Conservation (phyloP, 2,113 vertebrate genomes). For the Spermophilus dauricus region DNA sequence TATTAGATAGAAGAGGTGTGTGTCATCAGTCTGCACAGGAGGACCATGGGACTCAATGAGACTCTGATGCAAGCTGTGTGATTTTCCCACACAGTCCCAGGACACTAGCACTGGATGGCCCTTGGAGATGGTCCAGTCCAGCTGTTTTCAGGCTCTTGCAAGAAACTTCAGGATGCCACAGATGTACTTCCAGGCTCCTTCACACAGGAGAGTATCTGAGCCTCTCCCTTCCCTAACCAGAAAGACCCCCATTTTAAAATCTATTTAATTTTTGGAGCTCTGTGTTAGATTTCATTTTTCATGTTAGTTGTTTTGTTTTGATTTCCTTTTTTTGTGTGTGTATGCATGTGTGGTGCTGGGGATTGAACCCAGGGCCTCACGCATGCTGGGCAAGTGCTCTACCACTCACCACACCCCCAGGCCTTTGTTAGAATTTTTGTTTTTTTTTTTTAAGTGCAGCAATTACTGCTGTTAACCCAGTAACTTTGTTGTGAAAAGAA, state of each 20-base stretch:
- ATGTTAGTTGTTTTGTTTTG: background rate
- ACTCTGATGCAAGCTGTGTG: too few species aligned
- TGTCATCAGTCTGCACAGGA: background rate
- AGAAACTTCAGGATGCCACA: background rate
- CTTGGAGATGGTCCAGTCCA: background rate
- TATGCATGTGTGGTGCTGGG: too few species aligned
- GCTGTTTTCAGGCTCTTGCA: background rate
- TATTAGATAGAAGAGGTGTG: background rate
- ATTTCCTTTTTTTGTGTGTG: too few species aligned
- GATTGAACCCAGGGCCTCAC: too few species aligned
- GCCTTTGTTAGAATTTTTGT: too few species aligned
- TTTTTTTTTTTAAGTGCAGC: background rate
- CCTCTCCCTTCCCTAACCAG: background rate
- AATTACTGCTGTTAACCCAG: background rate
- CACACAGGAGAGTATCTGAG: background rate
- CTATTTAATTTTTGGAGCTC: background rate
- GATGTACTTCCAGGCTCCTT: background rate
- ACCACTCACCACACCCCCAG: too few species aligned
- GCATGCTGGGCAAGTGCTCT: too few species aligned
- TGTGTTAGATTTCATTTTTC: background rate
- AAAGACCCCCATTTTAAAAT: background rate
- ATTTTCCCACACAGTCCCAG: background rate
- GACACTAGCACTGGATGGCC: background rate
- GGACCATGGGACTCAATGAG: background rate
- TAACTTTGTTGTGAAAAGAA: background rate